phyloP scores from a whole-genome alignment of 2,888 invertebrate species.

The Chloromyia formosa region DNA sequence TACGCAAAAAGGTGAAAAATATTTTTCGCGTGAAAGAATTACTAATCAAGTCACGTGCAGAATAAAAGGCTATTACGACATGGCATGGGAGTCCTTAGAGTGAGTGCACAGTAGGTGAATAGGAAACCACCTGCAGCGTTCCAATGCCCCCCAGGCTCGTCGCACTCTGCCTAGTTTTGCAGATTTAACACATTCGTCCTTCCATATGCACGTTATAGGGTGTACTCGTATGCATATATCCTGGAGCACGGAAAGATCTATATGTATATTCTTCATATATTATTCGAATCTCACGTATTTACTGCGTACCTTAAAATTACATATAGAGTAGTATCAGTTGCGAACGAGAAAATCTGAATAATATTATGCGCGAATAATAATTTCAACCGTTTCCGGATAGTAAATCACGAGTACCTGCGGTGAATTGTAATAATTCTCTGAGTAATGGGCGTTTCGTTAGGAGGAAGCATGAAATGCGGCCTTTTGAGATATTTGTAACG shows the following conservation, averaged over 20 bases:
- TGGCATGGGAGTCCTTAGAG: conserved; percentile 20
- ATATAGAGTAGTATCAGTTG: conserved; percentile 23
- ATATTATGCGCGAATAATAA: conserved; percentile 9
- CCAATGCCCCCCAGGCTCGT: neutral
- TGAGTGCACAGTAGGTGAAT: conserved; percentile 15
- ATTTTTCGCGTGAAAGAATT: conserved; percentile 31
- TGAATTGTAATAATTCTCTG: conserved; percentile 25
- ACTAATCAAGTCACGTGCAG: conserved; percentile 36
- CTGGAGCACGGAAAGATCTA: too few species aligned
- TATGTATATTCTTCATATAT: neutral
- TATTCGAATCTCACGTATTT: conserved; percentile 27
- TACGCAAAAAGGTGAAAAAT: conserved; percentile 35
- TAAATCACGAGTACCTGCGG: conserved; percentile 14
- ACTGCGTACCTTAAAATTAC: conserved; percentile 30
- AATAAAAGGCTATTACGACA: conserved; percentile 28
- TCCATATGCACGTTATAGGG: neutral
- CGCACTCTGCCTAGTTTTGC: neutral
- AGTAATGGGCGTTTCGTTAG: neutral
- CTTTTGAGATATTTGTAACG: too few species aligned
- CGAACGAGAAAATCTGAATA: conserved; percentile 9
- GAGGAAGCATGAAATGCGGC: neutral
- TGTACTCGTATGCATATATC: neutral
- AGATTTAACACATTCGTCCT: neutral
- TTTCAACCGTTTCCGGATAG: conserved; percentile 28
- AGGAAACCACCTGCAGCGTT: conserved; percentile 28